phyloP scores from a whole-genome alignment of 2,797 vertebrate genomes.

The Galagoides demidoff region DNA sequence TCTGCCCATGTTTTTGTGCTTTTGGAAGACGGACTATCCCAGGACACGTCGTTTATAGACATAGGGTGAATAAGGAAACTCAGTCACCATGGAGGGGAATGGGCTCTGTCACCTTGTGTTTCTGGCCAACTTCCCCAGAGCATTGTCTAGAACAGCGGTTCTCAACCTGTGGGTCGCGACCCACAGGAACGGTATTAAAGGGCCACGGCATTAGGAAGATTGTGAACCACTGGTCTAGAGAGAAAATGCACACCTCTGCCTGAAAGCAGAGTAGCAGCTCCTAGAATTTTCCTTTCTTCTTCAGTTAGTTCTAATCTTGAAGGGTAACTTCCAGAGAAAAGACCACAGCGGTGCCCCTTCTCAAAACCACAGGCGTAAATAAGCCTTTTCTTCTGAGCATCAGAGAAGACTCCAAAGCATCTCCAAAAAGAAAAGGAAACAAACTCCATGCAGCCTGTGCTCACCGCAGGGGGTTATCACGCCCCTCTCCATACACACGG shows the following conservation, averaged over 20 bases:
- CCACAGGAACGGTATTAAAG: too few relatives aligned
- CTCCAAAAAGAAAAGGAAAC: constrained; percentile 42
- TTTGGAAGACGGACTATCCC: constrained; percentile 31
- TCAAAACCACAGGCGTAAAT: neutral
- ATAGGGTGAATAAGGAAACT: constrained; percentile 57
- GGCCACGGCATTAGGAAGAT: too few relatives aligned
- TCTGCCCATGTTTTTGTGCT: neutral
- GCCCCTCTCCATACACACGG: constrained; percentile 60
- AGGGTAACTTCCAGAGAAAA: constrained; percentile 9
- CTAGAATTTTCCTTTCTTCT: constrained; percentile 51
- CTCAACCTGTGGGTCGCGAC: too few relatives aligned
- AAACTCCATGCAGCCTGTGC: constrained; percentile 21
- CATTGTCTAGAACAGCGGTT: too few relatives aligned
- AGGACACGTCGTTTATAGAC: constrained; percentile 27
- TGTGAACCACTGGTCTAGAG: neutral
- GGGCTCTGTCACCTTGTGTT: constrained; percentile 29
- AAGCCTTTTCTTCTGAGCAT: constrained; percentile 16
- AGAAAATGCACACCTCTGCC: constrained; percentile 26
- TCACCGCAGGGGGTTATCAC: constrained; percentile 42
- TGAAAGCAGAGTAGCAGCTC: neutral
- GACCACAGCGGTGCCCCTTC: neutral
- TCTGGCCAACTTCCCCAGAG: constrained; percentile 70
- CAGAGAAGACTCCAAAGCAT: constrained; percentile 41
- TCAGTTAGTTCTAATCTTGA: constrained; percentile 41
- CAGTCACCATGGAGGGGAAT: neutral